These are phyloP conservation scores for Chaetura pelagica DNA, from an alignment of 2,113 vertebrate genomes.

Conservation along the genomic window DNA sequence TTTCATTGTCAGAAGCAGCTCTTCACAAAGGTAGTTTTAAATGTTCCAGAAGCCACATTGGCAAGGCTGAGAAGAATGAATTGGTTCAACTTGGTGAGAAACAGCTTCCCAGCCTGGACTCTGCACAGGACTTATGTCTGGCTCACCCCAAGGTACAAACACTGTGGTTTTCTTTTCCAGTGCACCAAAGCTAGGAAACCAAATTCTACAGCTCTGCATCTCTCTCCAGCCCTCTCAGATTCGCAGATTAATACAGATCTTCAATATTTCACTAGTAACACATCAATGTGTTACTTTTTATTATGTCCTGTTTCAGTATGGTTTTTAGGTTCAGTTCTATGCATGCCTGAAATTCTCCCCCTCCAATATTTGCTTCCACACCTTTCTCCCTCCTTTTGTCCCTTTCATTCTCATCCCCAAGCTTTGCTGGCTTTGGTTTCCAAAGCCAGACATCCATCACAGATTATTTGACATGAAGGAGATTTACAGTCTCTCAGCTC, in stretches of 20 bases:
- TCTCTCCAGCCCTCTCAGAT: neutral
- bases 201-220: neutral
- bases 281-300: neutral
- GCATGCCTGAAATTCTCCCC: neutral
- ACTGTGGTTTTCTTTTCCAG: neutral
- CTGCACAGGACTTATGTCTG: neutral
- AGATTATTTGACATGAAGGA: neutral
- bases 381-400: neutral
- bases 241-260: neutral
- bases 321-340: neutral
- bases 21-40: neutral
- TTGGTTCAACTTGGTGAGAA: neutral
- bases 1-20: neutral
- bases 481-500: neutral
- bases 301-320: neutral
- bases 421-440: neutral
- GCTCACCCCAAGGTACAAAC: neutral
- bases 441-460: slow-evolving; percentile 6
- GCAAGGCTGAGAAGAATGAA: neutral
- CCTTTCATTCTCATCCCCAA: neutral
- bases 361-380: neutral
- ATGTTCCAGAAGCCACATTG: neutral
- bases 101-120: neutral
- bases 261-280: neutral
- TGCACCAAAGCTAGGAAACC: neutral